phyloP scores from a whole-genome alignment of 2,888 invertebrate genomes.

The Hyposoter dolosus region DNA sequence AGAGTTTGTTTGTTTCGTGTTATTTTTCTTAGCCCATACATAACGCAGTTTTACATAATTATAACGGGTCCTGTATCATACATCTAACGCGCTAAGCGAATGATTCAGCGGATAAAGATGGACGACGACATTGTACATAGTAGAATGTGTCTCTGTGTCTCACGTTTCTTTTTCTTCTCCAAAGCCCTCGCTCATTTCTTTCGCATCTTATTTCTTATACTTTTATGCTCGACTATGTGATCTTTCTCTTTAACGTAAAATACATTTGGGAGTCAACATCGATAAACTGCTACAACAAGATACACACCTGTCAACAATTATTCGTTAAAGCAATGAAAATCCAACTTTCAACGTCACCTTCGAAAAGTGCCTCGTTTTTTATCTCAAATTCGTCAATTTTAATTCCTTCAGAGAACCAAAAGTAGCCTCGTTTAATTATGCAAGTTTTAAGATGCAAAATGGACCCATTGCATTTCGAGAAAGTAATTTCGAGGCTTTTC shows the following conservation, averaged over 20 bases:
- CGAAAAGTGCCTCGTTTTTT: neutral
- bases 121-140: slow-evolving; percentile 20
- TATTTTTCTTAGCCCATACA: slow-evolving; percentile 29
- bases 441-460: neutral
- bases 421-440: neutral
- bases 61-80: slow-evolving; percentile 26
- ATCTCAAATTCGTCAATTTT: neutral
- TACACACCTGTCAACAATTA: neutral
- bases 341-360: neutral
- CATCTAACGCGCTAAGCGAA: slow-evolving; percentile 15
- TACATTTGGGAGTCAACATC: slow-evolving; percentile 1
- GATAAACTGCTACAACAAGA: slow-evolving; percentile 8
- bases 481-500: neutral
- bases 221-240: neutral
- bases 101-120: slow-evolving; percentile 19
- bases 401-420: neutral
- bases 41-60: slow-evolving; percentile 40
- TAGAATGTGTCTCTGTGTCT: neutral
- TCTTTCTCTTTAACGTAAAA: neutral
- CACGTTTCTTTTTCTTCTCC: neutral
- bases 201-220: neutral
- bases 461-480: neutral
- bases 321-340: slow-evolving; percentile 2
- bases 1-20: slow-evolving; percentile 28
- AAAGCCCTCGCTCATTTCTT: neutral